Base-by-base conservation (phyloP, 35 echinoderm and acorn worm genomes). In the Anneissia japonica region DNA sequence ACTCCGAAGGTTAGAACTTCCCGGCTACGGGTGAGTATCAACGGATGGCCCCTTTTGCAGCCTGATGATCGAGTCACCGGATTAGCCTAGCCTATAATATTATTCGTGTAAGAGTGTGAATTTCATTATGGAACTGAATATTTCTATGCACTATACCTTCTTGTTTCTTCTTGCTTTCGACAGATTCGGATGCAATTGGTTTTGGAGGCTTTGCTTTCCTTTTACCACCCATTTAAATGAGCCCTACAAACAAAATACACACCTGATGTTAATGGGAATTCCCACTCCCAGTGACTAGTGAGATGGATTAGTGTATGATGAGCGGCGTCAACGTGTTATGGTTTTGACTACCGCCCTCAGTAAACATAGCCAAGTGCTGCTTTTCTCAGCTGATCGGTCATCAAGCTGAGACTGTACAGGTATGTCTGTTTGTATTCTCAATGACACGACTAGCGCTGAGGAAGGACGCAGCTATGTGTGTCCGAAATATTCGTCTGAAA, bases 101-200 rank as follows among this genome's bases (percentile, higher is more conserved):
- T 21, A 81, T 40, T 21, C 38, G 28, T 36, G 30, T 39, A 36
- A 37, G 3, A 29, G 46, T 16, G 30, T 4, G 31, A 16, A 36
- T 28, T 79, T 5, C 7, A 21, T 7, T 19, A 26, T 0, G 2
- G 19, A 35, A 14, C 3, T 34, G 31, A 36, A 36, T 81, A 40
- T 81, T 81, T 36, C n/a, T 37, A 37, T 81, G 36, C 33, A 19
- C 38, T 34, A 40, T 51, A 34, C 82, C 82, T 72, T 84, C 82
- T 36, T 23, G 32, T 72, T 84, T 84, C 38, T 84, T 84, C 51
- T 84, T 84, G n/a, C 39, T 56, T 34, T 46, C 31, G 38, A 72
- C 33, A 72, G 46, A 72, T 84, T 55, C 41, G 34, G 39, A 84
- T 72, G 82, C 82, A 55, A 84, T 84, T 84, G 82, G 82, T 84